Conservation (phyloP, 92 coral and sea anemone species). For the Zoanthus gigantus region DNA sequence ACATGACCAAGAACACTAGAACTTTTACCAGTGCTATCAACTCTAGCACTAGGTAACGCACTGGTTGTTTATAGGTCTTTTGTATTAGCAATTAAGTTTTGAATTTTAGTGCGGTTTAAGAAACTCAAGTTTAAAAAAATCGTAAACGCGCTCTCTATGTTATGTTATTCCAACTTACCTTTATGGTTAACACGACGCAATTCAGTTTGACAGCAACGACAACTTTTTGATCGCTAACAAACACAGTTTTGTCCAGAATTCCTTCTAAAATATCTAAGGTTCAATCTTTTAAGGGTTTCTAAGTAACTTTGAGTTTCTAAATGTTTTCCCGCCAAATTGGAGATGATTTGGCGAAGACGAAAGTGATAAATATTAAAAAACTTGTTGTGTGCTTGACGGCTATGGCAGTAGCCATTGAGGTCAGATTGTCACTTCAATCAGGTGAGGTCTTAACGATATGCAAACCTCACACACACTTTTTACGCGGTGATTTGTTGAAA, state of each 20-base stretch:
- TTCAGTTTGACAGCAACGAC: conserved; percentile 37
- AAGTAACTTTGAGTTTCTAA: background rate
- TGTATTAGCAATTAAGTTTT: background rate
- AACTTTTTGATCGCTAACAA: conserved; percentile 16
- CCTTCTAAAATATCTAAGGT: background rate
- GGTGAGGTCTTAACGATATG: conserved; percentile 38
- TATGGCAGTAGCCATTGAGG: conserved; percentile 34
- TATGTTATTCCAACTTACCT: conserved; percentile 23
- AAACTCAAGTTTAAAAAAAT: background rate
- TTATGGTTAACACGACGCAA: conserved; percentile 29
- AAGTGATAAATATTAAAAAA: conserved; percentile 7
- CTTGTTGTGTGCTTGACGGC: background rate
- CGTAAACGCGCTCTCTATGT: background rate
- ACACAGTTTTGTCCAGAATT: conserved; percentile 27
- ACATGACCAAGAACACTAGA: background rate
- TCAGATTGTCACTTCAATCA: conserved; percentile 19
- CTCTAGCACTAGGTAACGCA: background rate
- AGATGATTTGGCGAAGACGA: background rate
- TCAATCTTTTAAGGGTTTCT: background rate
- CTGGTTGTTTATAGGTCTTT: background rate
- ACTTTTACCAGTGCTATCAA: background rate
- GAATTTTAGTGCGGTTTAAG: background rate
- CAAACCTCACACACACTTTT: conserved; percentile 25
- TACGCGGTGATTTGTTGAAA: conserved; percentile 43
- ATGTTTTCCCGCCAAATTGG: background rate